These are phyloP conservation scores for Acheta domesticus DNA, from an alignment of 2,888 invertebrate species.

Conservation along the genomic window DNA sequence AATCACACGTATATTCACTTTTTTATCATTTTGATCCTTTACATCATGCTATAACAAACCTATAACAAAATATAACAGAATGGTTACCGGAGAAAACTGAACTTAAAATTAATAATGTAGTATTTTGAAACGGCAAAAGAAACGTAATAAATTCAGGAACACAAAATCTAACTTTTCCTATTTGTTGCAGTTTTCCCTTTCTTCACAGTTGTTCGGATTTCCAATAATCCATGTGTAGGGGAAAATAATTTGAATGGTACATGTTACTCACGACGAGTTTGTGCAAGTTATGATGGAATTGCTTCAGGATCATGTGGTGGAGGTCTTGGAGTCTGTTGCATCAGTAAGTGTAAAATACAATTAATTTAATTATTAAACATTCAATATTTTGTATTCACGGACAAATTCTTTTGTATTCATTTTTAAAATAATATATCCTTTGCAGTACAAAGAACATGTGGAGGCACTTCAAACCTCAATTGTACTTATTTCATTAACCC, in stretches of 20 bases:
- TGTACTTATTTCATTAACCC: conserved; percentile 82
- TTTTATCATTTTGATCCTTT: too few species aligned
- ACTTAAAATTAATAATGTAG: too few species aligned
- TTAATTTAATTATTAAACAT: not conserved
- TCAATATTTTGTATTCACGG: too few species aligned
- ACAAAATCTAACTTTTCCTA: too few species aligned
- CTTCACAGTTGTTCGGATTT: conserved; percentile 68
- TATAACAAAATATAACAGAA: too few species aligned
- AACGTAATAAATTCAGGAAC: too few species aligned
- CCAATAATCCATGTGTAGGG: conserved; percentile 65
- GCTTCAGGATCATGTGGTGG: conserved; percentile 71
- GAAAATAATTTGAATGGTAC: conserved; percentile 67
- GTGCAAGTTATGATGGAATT: conserved; percentile 66
- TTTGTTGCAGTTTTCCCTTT: conserved; percentile 59
- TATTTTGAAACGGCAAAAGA: too few species aligned
- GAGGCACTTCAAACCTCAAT: conserved; percentile 65
- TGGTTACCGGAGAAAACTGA: too few species aligned
- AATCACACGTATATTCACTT: too few species aligned
- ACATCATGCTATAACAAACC: too few species aligned
- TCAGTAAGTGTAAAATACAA: conserved; percentile 58
- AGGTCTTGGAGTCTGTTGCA: conserved; percentile 75
- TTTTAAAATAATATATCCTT: conserved; percentile 31
- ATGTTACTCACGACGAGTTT: conserved; percentile 74
- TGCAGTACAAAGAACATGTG: conserved; percentile 71
- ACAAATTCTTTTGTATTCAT: too few species aligned